Base-by-base conservation (phyloP, 92 coral and sea anemone genomes). In the Plumapathes pennacea region DNA sequence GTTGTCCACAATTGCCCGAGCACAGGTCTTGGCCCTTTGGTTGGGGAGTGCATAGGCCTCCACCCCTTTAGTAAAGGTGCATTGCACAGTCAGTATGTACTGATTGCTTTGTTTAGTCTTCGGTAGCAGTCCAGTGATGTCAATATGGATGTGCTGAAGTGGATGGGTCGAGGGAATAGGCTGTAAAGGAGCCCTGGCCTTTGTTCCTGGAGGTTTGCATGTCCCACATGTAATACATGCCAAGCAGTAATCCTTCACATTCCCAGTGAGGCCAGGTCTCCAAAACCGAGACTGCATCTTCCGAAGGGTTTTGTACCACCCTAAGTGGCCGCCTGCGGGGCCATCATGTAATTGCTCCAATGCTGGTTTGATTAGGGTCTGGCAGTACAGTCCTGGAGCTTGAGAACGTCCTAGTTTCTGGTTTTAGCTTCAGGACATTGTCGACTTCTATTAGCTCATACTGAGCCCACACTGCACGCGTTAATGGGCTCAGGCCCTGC, bases 21-120 rank as follows among this genome's bases (percentile, higher is more conserved):
- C 80, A 33, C 73, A 61, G 1, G 71, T 80, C 10, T 67, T 38
- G 24, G 80, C 85, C 10, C 66, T 38, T 34, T 72, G 71, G 42
- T 80, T 73, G 0, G 81, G 64, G 3, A 80, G n/a, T 10, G 80
- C 60, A 17, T 32, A 62, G 14, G 86, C 86, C 44, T 79, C 86
- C 7, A 48, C 56, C 86, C 75, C 71, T 51, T 79, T 79, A 13
- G 86, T 71, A 41, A 79, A 71, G 3, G 59, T 14, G 39, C 79
- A 62, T 21, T 50, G 76, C 12, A 51, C 57, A 3, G 82, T 66
- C 18, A 80, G 18, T 4, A 72, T 65, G 61, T 60, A 66, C 43
- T 38, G 60, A 21, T 65, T 65, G 5, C 85, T 77, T 8, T 45
- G 34, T 55, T 26, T 57, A 1, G 85, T 19, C 43, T 60, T 50